Evolutionary conservation across 2,888 invertebrate species (phyloP).

Genomic region (Hofmannophila pseudospretella): DNA sequence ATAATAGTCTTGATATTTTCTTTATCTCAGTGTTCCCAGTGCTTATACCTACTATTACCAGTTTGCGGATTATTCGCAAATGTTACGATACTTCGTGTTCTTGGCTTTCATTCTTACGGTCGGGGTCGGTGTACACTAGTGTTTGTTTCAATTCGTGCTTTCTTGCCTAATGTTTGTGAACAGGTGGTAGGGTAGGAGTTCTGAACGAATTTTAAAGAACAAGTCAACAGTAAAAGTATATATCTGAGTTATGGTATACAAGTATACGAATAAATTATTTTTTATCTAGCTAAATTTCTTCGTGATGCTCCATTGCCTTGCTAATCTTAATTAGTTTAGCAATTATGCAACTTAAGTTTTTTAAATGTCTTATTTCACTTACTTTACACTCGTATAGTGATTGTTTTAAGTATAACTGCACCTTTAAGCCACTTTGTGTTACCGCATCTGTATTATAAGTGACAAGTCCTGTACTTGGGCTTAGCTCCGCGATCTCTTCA

Average conservation of each 20-base stretch:
- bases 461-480: not conserved
- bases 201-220: too few species aligned
- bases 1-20: conserved; percentile 77
- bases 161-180: not conserved
- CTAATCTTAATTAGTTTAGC: too few species aligned
- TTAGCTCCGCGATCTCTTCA: conserved; percentile 9
- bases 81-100: conserved; percentile 48
- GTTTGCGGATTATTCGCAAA: conserved; percentile 70
- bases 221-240: too few species aligned
- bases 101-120: conserved; percentile 33
- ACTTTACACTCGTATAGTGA: too few species aligned
- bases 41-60: conserved; percentile 65
- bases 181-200: too few species aligned
- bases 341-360: too few species aligned
- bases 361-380: too few species aligned
- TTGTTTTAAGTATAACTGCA: conserved; percentile 6
- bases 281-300: too few species aligned
- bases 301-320: too few species aligned
- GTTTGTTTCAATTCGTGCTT: too few species aligned
- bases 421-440: conserved; percentile 35
- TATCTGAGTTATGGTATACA: too few species aligned
- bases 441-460: conserved; percentile 26
- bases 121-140: conserved; percentile 15
- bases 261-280: too few species aligned
- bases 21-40: conserved; percentile 62